Evolutionary conservation across 2,113 vertebrate species (phyloP).

Genomic region (Psilopsiagon aurifrons): DNA sequence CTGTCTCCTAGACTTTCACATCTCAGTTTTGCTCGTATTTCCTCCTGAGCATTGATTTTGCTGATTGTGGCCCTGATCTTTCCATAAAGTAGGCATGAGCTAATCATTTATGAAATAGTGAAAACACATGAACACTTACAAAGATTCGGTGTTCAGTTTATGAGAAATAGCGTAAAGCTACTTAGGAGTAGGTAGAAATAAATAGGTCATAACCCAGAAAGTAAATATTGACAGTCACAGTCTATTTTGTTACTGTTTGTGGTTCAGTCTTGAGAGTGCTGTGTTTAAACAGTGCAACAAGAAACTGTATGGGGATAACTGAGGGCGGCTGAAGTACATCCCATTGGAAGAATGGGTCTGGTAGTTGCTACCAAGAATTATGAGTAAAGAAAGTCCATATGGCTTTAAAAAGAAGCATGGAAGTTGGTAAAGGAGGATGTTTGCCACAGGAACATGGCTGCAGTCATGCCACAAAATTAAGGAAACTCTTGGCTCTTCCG

Average conservation of each 20-base stretch:
- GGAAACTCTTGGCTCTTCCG: background rate
- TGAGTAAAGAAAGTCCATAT: background rate
- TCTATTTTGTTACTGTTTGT: rapidly evolving
- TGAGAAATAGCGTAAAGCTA: background rate
- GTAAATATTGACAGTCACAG: background rate
- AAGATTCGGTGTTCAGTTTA: background rate
- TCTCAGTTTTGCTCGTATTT: background rate
- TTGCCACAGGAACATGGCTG: background rate
- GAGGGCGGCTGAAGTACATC: background rate
- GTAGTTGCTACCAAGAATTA: background rate
- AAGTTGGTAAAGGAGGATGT: background rate
- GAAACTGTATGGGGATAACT: background rate
- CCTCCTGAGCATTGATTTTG: background rate
- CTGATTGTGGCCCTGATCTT: background rate
- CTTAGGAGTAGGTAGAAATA: background rate
- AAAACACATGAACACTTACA: background rate
- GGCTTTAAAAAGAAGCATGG: background rate
- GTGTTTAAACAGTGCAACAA: background rate
- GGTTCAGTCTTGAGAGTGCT: background rate
- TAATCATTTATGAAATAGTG: background rate
- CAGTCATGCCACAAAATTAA: background rate
- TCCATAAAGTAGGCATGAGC: background rate
- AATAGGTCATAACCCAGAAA: background rate
- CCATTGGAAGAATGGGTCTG: background rate
- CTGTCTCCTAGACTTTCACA: background rate